These are phyloP conservation scores for Leptopilina drosophilae DNA, from an alignment of 2,888 invertebrate species.

Conservation along the genomic window DNA sequence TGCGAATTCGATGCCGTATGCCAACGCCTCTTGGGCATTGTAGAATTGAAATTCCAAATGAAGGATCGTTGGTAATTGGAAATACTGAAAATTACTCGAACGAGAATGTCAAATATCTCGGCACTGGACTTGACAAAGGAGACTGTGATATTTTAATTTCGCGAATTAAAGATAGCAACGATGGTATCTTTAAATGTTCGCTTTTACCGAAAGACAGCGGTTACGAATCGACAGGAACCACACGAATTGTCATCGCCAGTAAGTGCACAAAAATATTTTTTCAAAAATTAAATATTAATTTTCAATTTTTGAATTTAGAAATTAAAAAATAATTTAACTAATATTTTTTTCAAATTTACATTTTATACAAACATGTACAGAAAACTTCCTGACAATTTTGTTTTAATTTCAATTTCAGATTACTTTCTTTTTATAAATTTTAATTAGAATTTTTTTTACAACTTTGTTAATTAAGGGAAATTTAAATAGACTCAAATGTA, in stretches of 20 bases:
- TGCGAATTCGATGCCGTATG: constrained; percentile 81
- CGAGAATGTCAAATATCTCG: constrained; percentile 76
- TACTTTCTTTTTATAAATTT: too few species aligned
- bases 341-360: background rate
- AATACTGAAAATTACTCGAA: constrained; percentile 58
- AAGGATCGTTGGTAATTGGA: constrained; percentile 52
- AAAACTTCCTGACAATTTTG: too few species aligned
- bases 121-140: constrained; percentile 80
- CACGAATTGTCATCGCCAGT: constrained; percentile 86
- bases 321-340: background rate
- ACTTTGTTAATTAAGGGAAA: too few species aligned
- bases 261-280: constrained; percentile 75
- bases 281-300: constrained; percentile 8
- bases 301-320: background rate
- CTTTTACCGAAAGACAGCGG: constrained; percentile 80
- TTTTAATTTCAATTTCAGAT: too few species aligned
- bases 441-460: too few species aligned
- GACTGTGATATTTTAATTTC: constrained; percentile 86
- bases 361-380: too few species aligned
- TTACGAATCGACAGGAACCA: constrained; percentile 80
- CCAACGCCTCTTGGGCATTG: constrained; percentile 80
- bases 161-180: constrained; percentile 82
- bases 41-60: constrained; percentile 77
- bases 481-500: too few species aligned
- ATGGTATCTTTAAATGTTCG: constrained; percentile 85